A percentile compares a stretch with the other conserved stretches of the same genome.
Evolutionary conservation across 2,888 invertebrate genomes (phyloP).

Genomic region (Eumacrocentrus americanus): DNA sequence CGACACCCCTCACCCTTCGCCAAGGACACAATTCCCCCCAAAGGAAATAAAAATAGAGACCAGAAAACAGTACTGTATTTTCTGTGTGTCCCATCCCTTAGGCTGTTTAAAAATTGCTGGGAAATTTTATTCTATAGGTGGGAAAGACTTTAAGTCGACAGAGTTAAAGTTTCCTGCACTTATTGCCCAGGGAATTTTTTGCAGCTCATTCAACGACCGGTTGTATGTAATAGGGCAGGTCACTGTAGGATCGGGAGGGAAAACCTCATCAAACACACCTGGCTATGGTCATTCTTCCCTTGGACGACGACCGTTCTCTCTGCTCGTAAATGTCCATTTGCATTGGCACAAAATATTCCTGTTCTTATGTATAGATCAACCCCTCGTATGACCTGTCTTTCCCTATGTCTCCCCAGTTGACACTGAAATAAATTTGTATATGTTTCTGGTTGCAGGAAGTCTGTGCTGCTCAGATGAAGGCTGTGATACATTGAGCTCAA

Average conservation of each 20-base stretch:
- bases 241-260: too few species aligned
- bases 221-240: too few species aligned
- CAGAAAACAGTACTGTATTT: too few species aligned
- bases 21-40: neutral
- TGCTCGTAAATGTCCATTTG: slow-evolving; percentile 5
- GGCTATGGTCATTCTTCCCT: neutral
- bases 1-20: neutral
- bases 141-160: too few species aligned
- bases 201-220: too few species aligned
- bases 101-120: neutral
- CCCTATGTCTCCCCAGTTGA: too few species aligned
- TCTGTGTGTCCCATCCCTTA: too few species aligned
- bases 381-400: too few species aligned
- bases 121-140: neutral
- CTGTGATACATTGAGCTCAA: slow-evolving; percentile 28
- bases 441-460: slow-evolving; percentile 7
- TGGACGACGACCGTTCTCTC: too few species aligned
- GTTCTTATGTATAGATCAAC: too few species aligned
- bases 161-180: too few species aligned
- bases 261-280: slow-evolving; percentile 7
- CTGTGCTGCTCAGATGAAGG: slow-evolving; percentile 16
- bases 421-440: neutral
- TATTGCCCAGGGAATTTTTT: too few species aligned
- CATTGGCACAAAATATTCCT: neutral
- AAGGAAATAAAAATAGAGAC: neutral